phyloP scores from a whole-genome alignment of 2,888 invertebrate species.

The Panopea generosa region DNA sequence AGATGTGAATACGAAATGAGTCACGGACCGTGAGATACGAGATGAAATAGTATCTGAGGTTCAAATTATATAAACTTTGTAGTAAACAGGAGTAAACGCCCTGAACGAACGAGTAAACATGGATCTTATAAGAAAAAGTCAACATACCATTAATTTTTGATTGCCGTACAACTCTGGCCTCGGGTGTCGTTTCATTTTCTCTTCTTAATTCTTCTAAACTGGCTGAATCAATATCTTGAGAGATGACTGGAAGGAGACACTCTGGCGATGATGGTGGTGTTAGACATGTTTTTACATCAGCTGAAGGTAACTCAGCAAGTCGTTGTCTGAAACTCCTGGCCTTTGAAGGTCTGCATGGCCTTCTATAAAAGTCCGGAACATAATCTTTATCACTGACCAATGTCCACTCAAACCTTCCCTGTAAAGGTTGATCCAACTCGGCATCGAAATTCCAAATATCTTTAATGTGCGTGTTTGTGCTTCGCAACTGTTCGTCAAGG shows the following conservation, averaged over 20 bases:
- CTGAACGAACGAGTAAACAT: too few relatives aligned
- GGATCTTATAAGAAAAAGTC: not conserved
- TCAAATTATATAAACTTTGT: too few relatives aligned
- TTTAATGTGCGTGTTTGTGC: slow-evolving; percentile 17
- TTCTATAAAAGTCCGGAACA: slow-evolving; percentile 46
- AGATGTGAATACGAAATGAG: slow-evolving; percentile 5
- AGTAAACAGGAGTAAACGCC: too few relatives aligned
- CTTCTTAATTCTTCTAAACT: slow-evolving; percentile 28
- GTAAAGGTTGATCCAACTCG: slow-evolving; percentile 36
- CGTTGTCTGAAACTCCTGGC: not conserved
- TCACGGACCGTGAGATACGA: slow-evolving; percentile 4
- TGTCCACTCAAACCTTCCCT: slow-evolving; percentile 53
- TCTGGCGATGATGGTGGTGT: slow-evolving; percentile 39
- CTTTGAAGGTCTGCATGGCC: slow-evolving; percentile 24
- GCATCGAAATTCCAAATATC: slow-evolving; percentile 56
- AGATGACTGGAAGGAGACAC: slow-evolving; percentile 1
- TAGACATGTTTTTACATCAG: not conserved
- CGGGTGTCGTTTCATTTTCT: slow-evolving; percentile 58
- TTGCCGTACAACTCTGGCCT: slow-evolving; percentile 39
- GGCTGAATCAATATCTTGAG: slow-evolving; percentile 14
- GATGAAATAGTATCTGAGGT: too few relatives aligned
- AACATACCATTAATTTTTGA: slow-evolving; percentile 55
- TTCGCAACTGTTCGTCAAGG: slow-evolving; percentile 42
- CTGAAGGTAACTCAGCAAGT: not conserved
- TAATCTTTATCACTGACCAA: slow-evolving; percentile 17